A percentile compares a stretch with the other conserved stretches of the same genome.
These are phyloP conservation scores for Empis stercorea DNA, from an alignment of 2,888 invertebrate species.

Conservation along the genomic window DNA sequence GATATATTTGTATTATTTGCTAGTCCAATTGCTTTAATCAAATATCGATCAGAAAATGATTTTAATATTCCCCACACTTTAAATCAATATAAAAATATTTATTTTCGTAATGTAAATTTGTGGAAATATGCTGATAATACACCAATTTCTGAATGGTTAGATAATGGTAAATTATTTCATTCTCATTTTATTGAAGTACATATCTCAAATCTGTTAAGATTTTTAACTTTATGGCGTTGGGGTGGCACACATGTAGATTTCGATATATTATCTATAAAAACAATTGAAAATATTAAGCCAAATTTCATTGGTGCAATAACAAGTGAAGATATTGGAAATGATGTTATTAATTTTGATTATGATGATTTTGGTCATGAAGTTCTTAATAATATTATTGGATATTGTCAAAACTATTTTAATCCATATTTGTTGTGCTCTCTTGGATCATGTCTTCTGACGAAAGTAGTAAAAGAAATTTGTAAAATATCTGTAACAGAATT, in stretches of 20 bases:
- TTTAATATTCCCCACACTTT: too few species aligned
- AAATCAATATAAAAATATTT: conserved; percentile 24
- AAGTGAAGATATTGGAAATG: conserved; percentile 46
- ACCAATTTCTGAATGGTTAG: conserved; percentile 28
- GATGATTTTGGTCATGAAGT: conserved; percentile 43
- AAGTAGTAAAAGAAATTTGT: conserved; percentile 46
- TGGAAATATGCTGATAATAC: conserved; percentile 27
- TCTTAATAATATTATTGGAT: conserved; percentile 43
- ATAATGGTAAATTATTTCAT: conserved; percentile 22
- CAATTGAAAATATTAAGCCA: conserved; percentile 16
- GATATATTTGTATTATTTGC: conserved; percentile 30
- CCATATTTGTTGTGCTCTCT: conserved; percentile 45
- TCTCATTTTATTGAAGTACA: conserved; percentile 26
- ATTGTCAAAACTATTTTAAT: conserved; percentile 42
- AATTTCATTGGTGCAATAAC: conserved; percentile 55
- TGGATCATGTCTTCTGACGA: conserved; percentile 46
- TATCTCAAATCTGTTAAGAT: conserved; percentile 27
- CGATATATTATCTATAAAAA: conserved; percentile 54
- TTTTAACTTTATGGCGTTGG: conserved; percentile 49
- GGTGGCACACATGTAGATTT: conserved; percentile 67
- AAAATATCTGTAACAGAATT: conserved; percentile 37
- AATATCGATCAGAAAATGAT: not conserved
- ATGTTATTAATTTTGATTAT: conserved; percentile 48
- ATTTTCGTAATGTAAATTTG: conserved; percentile 26
- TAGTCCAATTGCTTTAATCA: conserved; percentile 23